A percentile compares a stretch with the other conserved stretches of the same genome.
These are phyloP conservation scores for Spodoptera littoralis DNA, from an alignment of 2,888 invertebrate species.

Conservation along the genomic window DNA sequence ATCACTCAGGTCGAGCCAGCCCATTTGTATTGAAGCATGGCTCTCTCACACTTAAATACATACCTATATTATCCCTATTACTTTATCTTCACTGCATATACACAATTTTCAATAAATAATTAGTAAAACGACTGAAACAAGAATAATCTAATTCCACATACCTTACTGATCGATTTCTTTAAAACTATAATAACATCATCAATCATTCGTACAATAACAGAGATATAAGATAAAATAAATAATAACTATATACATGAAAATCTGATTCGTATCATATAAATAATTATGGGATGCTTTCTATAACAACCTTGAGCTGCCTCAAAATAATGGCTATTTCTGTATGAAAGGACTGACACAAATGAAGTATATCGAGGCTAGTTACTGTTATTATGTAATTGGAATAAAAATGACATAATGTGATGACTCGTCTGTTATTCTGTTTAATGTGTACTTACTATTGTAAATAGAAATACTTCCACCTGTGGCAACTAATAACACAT, in stretches of 20 bases:
- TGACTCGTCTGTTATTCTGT: not conserved
- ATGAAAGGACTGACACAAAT: conserved; percentile 9
- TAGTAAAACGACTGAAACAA: too few species aligned
- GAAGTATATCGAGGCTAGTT: not conserved
- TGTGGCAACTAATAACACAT: too few species aligned
- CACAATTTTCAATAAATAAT: too few species aligned
- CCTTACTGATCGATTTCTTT: conserved; percentile 1
- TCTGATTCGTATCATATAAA: conserved; percentile 8
- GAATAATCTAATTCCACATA: too few species aligned
- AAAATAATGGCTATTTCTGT: conserved; percentile 6
- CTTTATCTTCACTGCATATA: too few species aligned
- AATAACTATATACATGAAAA: not conserved
- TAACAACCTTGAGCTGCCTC: conserved; percentile 3
- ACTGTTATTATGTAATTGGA: conserved; percentile 1
- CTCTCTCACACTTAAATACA: too few species aligned
- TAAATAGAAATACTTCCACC: not conserved
- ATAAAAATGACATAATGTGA: too few species aligned
- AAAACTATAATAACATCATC: not conserved
- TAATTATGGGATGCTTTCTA: conserved; percentile 8
- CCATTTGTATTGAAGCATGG: too few species aligned
- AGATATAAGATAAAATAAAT: not conserved
- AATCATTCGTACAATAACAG: too few species aligned
- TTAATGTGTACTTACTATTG: not conserved
- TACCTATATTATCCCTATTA: too few species aligned
- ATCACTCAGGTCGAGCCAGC: too few species aligned